Evolutionary conservation across 30 jellyfish, hydroid and myxozoan species (phyloP), one percentile per base, ranked within the genome.

Genomic region (Cassiopea xamachana): DNA sequence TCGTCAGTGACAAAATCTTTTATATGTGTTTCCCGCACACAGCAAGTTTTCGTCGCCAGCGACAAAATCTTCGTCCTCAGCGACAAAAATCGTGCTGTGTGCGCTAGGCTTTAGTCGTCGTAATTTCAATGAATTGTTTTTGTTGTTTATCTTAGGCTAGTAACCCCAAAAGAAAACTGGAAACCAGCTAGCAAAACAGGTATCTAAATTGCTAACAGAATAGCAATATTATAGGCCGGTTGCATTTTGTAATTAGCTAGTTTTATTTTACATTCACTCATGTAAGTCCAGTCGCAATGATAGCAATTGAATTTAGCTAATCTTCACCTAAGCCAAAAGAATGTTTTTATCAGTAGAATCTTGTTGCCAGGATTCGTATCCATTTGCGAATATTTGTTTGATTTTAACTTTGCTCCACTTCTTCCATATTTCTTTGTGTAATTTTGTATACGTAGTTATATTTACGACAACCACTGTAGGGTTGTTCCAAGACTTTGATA

Each of bases 151-250:
- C 60, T 18, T 46, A 96, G 99, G 94, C 83, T 96, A 46, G 97
- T 96, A 19, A 80, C 97, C 18, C 97, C 97, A 17, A 87, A 95
- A 47, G 97, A 72, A 60, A 77, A 81, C 14, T 96, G 99, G 99
- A 93, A 93, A 18, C 94, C 97, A n/a, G 89, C 91, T 27, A 55
- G 88, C 12, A 96, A 92, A 76, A 47, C 97, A 48, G 99, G 99
- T 91, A 73, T 59, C 48, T 7, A 3, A 55, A 3, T 55, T 6
- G 12, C 0, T 55, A 27, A 27, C 12, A 55, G 7, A 10, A 6
- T 55, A 10, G 7, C 64, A 6, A 55, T 55, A 3, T 6, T 55
- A 55, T 10, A 6, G 7, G 64, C 12, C 12, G 7, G 64, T 10
- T 55, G 64, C 64, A 55, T 55, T 55, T 55, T 27, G 39, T 27